Evolutionary conservation across 2,888 invertebrate genomes (phyloP), one percentile per base, ranked within the genome.

Genomic region (Drosophila gaucha): DNA sequence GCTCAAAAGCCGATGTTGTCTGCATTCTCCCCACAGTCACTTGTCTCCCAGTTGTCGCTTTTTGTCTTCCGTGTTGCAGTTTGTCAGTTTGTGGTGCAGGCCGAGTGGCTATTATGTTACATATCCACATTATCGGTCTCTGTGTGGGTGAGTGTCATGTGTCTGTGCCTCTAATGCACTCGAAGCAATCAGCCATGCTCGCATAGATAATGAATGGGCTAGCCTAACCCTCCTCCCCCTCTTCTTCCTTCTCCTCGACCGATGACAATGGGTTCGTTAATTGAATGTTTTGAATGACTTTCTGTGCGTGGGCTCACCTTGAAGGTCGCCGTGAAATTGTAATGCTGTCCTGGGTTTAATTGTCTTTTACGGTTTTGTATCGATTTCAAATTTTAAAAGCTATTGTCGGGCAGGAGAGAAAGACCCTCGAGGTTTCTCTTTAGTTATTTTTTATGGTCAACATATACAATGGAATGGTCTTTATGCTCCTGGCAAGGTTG

Each of bases 291-390:
- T 59, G 43, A 62, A 60, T 82, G 68, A 44, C 57, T 83, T 82
- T 83, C 80, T 41, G 62, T 74, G 85, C 80, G 85, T 82, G 68
- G 80, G 80, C 44, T 41, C 51, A 39, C 28, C 28, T 55, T 57
- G 76, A 83, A 79, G 79, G 84, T 70, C 67, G 50, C 38, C 57
- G 39, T 80, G 52, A 57, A 79, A 83, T 64, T 75, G 55, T 86
- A 60, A 57, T 69, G 33, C 49, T 50, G 72, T 75, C 72, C 67
- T 55, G 65, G 18, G 18, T 49, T 66, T 51, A 62, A 70, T 75
- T 60, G 60, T 58, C 28, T 35, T 36, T 55, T 43, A n/a, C 35
- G 2, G 2, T 69, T 44, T 59, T 58, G 39, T 55, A 44, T 69
- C 56, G 51, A 64, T 71, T 83, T 70, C 66, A 68, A 20, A 67